Evolutionary conservation across 2,113 vertebrate species (phyloP).

Genomic region (Orientallactaga bullata): DNA sequence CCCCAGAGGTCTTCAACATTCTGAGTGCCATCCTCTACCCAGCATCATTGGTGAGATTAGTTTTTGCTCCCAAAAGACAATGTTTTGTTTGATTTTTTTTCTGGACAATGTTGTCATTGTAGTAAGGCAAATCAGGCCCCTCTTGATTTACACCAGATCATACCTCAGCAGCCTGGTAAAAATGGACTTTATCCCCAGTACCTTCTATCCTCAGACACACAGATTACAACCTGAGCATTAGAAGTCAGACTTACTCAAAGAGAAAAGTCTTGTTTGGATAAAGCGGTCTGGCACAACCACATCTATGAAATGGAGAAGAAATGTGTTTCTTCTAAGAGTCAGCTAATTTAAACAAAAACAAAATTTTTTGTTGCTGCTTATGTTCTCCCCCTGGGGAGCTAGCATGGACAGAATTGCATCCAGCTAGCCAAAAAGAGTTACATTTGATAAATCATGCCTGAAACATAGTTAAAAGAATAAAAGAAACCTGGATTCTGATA

Average conservation of each 20-base stretch:
- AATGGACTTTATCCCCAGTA: constrained; percentile 56
- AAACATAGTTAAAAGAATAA: constrained; percentile 49
- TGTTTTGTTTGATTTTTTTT: background rate
- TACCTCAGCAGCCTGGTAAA: background rate
- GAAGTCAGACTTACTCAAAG: constrained; percentile 22
- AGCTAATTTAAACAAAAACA: constrained; percentile 59
- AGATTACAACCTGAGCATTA: constrained; percentile 1
- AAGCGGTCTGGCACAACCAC: background rate
- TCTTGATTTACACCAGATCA: background rate
- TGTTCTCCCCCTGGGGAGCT: constrained; percentile 11
- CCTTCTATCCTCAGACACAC: background rate
- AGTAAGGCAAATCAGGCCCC: background rate
- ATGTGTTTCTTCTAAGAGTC: constrained; percentile 55
- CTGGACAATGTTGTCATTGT: constrained; percentile 33
- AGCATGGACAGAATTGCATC: constrained; percentile 10
- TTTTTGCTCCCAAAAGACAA: constrained; percentile 37
- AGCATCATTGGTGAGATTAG: too few relatives aligned
- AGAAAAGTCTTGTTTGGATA: constrained; percentile 38
- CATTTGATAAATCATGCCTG: constrained; percentile 49
- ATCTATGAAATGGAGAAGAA: constrained; percentile 47
- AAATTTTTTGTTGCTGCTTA: constrained; percentile 11
- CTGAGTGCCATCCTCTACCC: background rate
- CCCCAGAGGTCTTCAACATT: background rate
- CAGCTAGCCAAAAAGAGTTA: constrained; percentile 52
- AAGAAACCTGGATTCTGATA: constrained; percentile 42